These are phyloP conservation scores for Rhingia campestris DNA, from an alignment of 2,888 invertebrate species.

Conservation along the genomic window DNA sequence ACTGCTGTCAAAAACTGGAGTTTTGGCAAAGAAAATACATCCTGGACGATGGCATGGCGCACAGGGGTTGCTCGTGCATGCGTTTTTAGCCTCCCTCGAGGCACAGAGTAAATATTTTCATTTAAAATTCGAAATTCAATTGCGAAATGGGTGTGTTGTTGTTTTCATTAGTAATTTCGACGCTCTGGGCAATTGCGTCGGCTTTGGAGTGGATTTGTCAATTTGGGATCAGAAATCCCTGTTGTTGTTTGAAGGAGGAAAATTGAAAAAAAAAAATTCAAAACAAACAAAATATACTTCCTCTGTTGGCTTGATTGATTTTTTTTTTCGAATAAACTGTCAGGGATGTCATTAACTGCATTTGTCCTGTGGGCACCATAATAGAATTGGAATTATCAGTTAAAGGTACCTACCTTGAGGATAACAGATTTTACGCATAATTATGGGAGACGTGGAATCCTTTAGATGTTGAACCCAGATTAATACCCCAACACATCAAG, in stretches of 20 bases:
- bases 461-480: too few species aligned
- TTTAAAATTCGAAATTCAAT: conserved; percentile 43
- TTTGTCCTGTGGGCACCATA: too few species aligned
- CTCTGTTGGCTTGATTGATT: too few species aligned
- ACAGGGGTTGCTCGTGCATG: conserved; percentile 7
- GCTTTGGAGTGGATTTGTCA: conserved; percentile 10
- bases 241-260: not conserved
- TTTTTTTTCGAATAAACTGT: too few species aligned
- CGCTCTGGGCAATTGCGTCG: conserved; percentile 13
- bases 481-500: too few species aligned
- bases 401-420: too few species aligned
- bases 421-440: too few species aligned
- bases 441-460: too few species aligned
- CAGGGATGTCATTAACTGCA: too few species aligned
- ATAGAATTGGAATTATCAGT: too few species aligned
- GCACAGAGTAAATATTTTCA: conserved; percentile 49
- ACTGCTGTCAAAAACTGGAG: conserved; percentile 26
- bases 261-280: too few species aligned
- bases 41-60: not conserved
- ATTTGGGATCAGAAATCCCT: conserved; percentile 17
- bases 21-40: conserved; percentile 33
- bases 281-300: too few species aligned
- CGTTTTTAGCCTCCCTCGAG: conserved; percentile 23
- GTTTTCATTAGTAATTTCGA: conserved; percentile 35
- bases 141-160: conserved; percentile 19